Percentiles rank a stretch among this genome's conserved stretches.
Conservation (phyloP, 2,113 vertebrate species). For the Ammodytes marinus region DNA sequence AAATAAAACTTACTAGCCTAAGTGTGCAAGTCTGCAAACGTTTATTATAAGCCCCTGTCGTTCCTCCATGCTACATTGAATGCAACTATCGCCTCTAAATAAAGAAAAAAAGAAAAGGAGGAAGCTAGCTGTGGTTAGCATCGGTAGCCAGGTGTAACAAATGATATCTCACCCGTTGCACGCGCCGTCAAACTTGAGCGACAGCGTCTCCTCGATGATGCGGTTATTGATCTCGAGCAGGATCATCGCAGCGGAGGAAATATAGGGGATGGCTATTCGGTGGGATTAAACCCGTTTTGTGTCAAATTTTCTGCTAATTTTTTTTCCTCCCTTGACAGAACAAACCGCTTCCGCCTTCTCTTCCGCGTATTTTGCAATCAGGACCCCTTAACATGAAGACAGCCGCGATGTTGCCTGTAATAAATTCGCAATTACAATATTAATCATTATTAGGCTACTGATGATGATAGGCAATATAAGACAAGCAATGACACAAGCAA, state of each 20-base stretch:
- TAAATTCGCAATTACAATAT: slow-evolving; percentile 25
- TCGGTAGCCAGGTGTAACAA: slow-evolving; percentile 57
- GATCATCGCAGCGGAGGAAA: slow-evolving; percentile 90
- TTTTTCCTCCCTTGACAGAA: slow-evolving; percentile 70
- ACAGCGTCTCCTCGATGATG: slow-evolving; percentile 96
- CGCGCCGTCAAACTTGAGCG: slow-evolving; percentile 95
- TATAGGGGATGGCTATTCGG: slow-evolving; percentile 23
- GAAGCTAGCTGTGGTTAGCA: slow-evolving; percentile 65
- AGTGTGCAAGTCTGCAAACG: not conserved
- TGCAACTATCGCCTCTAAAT: not conserved
- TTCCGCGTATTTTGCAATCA: slow-evolving; percentile 77
- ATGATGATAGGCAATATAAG: too few species aligned
- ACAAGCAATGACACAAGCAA: too few species aligned
- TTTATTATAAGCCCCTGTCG: not conserved
- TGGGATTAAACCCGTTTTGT: slow-evolving; percentile 53
- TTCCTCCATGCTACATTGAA: not conserved
- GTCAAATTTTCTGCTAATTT: slow-evolving; percentile 59
- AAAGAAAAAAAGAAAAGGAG: not conserved
- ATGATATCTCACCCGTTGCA: slow-evolving; percentile 91
- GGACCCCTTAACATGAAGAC: slow-evolving; percentile 42
- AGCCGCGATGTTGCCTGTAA: slow-evolving; percentile 55
- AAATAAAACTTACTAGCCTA: accelerated
- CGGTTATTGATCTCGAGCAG: slow-evolving; percentile 99
- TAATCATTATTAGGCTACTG: not conserved
- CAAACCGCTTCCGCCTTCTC: slow-evolving; percentile 75